phyloP scores from a whole-genome alignment of 2,797 vertebrate species.

The Furcifer pardalis region DNA sequence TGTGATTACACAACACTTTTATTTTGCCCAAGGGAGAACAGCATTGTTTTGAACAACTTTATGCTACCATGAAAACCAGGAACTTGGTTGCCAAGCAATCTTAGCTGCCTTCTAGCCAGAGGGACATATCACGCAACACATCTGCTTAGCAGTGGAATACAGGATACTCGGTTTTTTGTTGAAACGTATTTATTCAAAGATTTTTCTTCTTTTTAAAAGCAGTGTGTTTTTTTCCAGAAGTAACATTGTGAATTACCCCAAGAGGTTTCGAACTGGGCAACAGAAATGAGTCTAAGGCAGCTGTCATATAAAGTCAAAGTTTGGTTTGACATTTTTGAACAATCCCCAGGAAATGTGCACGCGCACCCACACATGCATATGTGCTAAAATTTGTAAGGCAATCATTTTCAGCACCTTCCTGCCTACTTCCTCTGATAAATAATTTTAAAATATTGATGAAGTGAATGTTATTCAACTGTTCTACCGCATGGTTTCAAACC shows the following conservation, averaged over 20 bases:
- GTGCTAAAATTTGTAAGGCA: not conserved
- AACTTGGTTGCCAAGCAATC: constrained; percentile 57
- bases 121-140: constrained; percentile 19
- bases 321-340: not conserved
- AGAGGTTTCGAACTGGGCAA: not conserved
- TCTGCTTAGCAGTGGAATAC: not conserved
- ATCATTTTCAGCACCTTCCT: not conserved
- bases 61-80: constrained; percentile 50
- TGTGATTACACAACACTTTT: constrained; percentile 5
- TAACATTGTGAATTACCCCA: not conserved
- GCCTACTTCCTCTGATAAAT: not conserved
- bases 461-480: not conserved
- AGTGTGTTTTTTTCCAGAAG: not conserved
- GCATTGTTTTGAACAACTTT: constrained; percentile 52
- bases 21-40: constrained; percentile 48
- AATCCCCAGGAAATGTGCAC: not conserved
- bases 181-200: no score
- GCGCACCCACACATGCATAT: not conserved
- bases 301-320: not conserved
- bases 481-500: not conserved
- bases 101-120: constrained; percentile 51
- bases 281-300: not conserved
- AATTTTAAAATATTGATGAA: not conserved
- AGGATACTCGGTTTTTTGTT: not conserved
- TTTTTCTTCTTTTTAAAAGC: not conserved